Conservation (phyloP, 2,797 vertebrate genomes). For the Neostethus bicornis region DNA sequence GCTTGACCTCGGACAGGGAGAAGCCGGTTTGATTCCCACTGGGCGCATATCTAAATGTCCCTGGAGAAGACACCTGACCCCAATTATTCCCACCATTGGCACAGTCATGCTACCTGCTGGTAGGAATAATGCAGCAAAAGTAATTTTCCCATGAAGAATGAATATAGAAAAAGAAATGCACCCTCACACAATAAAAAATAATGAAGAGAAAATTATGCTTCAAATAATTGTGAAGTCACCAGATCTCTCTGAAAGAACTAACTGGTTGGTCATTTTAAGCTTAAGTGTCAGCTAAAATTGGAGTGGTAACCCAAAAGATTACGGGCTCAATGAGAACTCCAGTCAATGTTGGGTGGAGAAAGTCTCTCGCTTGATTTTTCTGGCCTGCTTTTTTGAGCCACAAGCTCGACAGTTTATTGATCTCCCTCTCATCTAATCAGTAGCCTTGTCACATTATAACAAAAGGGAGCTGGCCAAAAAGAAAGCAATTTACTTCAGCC, state of each 20-base stretch:
- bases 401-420: slow-evolving; percentile 80
- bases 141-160: no score
- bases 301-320: slow-evolving; percentile 40
- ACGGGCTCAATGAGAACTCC: slow-evolving; percentile 42
- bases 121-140: slow-evolving; percentile 2
- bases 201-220: slow-evolving; percentile 2
- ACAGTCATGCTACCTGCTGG: no score
- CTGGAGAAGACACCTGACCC: no score
- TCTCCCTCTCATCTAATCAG: slow-evolving; percentile 83
- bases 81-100: no score
- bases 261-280: slow-evolving; percentile 51
- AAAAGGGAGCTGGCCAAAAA: slow-evolving; percentile 79
- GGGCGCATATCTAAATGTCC: no score
- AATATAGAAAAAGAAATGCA: no score
- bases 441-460: slow-evolving; percentile 85
- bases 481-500: slow-evolving; percentile 85
- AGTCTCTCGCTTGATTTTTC: slow-evolving; percentile 74
- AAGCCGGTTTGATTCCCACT: no score
- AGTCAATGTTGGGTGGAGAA: slow-evolving; percentile 56
- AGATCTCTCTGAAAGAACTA: slow-evolving; percentile 47
- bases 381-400: slow-evolving; percentile 76
- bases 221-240: slow-evolving; percentile 10
- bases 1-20: no score
- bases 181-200: not conserved
- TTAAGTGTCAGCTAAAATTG: slow-evolving; percentile 43